Conservation (phyloP, 1,140 invertebrate species). For the Aphis craccivora region DNA sequence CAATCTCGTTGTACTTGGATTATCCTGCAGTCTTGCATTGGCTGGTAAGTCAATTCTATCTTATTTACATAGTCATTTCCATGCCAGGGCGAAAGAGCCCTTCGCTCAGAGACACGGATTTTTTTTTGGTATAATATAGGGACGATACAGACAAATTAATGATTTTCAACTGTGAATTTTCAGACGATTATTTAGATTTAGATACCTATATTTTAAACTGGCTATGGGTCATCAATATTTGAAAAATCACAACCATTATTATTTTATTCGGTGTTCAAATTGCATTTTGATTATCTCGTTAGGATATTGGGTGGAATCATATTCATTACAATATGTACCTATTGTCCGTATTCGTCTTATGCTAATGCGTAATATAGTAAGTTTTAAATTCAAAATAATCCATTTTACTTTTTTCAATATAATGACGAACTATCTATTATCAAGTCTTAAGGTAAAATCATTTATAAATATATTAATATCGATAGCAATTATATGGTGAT, state of each 20-base stretch:
- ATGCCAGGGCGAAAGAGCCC: not conserved
- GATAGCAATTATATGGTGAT: not conserved
- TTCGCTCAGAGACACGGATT: not conserved
- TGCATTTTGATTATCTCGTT: not conserved
- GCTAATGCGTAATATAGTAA: not conserved
- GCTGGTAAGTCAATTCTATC: slow-evolving; percentile 20
- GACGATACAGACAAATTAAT: not conserved
- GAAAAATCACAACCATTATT: not conserved
- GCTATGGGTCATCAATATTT: too few relatives aligned
- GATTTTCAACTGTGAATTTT: not conserved
- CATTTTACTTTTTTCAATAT: not conserved
- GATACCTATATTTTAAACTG: not conserved
- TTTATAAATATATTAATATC: not conserved
- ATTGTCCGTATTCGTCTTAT: not conserved
- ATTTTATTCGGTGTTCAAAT: not conserved
- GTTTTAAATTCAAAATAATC: not conserved
- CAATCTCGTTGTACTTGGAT: slow-evolving; percentile 1
- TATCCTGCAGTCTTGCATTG: not conserved
- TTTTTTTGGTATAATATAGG: too few relatives aligned
- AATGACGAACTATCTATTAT: not conserved
- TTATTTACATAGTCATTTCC: not conserved
- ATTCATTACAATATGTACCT: not conserved
- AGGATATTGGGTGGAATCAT: not conserved
- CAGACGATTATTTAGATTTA: too few relatives aligned
- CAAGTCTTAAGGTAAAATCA: not conserved